Base-by-base conservation (phyloP, 1,140 invertebrate species). In the Aradophagus sp. region DNA sequence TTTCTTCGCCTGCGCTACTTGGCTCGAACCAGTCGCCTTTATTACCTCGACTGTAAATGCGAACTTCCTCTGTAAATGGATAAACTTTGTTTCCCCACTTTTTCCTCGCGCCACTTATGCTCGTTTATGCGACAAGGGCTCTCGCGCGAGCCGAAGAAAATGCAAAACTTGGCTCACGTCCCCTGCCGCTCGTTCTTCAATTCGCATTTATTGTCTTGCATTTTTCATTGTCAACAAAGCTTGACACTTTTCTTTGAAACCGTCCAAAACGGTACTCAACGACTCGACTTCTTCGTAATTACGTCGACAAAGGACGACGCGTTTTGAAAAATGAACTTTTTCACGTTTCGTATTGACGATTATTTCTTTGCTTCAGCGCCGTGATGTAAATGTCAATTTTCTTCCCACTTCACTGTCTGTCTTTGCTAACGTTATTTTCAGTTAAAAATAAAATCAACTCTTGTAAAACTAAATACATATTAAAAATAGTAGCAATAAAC, bases 41-140 rank as follows among this genome's bases (percentile, higher is more conserved):
- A 61, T 50, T 50, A 23, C 56, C 26, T 13, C 36, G 14, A 32
- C 55, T 47, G 35, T 48, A 59, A 61, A 61, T 36, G 45, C 61
- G 26, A 65, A 56, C 50, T 56, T 55, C 50, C 50, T 55, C 29
- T 56, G 61, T 39, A 56, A 56, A 65, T 65, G 50, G 61, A 65
- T 41, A 65, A 55, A 65, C 47, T 55, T 53, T 55, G 61, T 65
- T 55, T 41, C 48, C 13, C 41, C 35, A 55, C 41, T 65, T 65
- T 65, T 65, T 41, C 26, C 27, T 42, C 45, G 23, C 27, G 47
- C 36, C 47, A 62, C 47, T 62, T 42, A 50, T 52, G n/a, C 27
- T 41, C 35, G 36, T 61, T 61, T 61, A 61, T 61, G 36, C 44
- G 35, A 31, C 44, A 26, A 32, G 55, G 34, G 39, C 29, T 44